phyloP scores from a whole-genome alignment of 2,113 vertebrate species.

The Emydocephalus ijimae region DNA sequence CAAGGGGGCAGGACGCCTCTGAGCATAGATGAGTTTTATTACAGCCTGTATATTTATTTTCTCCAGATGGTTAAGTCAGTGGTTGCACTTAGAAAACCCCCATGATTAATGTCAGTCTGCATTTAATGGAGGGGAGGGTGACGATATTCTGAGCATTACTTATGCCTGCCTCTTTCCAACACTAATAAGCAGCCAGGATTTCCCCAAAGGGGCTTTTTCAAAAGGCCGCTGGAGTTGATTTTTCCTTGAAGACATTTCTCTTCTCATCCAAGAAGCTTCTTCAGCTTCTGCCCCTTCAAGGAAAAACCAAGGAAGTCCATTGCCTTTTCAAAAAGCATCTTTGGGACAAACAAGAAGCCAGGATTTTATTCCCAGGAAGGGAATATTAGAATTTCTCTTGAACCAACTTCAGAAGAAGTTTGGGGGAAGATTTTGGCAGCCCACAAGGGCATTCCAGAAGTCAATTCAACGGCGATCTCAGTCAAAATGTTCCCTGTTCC shows the following conservation, averaged over 20 bases:
- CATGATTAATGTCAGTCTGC: not conserved
- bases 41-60: not conserved
- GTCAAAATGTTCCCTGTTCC: not conserved
- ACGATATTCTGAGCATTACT: not conserved
- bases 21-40: not conserved
- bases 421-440: not conserved
- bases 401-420: not conserved
- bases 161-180: not conserved
- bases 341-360: not conserved
- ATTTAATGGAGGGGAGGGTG: not conserved
- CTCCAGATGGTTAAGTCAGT: not conserved
- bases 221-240: not conserved
- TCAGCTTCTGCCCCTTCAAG: not conserved
- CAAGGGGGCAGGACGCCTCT: not conserved
- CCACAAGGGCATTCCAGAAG: not conserved
- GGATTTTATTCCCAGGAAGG: not conserved
- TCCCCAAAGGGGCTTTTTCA: not conserved
- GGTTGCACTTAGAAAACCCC: not conserved
- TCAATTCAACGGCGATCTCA: not conserved
- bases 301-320: not conserved
- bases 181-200: not conserved
- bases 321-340: not conserved
- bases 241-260: not conserved
- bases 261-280: not conserved
- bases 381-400: not conserved